Evolutionary conservation across 1,140 invertebrate genomes (phyloP), one percentile per base, ranked within the genome.

Genomic region (Scylla paramamosain): DNA sequence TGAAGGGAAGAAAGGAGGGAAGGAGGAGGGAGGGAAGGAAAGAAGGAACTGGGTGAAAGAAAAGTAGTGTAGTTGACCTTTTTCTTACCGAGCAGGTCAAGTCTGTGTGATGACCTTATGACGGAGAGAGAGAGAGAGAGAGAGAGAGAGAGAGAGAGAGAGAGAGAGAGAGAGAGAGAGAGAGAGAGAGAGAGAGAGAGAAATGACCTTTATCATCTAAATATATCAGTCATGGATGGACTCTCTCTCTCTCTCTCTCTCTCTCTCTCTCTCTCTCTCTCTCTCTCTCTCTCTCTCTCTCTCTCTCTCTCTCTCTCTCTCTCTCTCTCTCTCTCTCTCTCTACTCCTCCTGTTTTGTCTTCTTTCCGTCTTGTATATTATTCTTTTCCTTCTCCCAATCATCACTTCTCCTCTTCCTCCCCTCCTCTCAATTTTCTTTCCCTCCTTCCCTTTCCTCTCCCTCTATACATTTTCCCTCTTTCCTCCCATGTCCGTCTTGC

Each of bases 291-390:
- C 86, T 31, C 86, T 31, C 86, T 88, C 29, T 88, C 86, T 88
- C 86, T 88, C 29, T 31, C 29, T 88, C 45, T 31, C 29, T 88
- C 31, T 88, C 29, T 29, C 45, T 88, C 86, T 88, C 86, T 31
- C 29, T 31, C 86, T 88, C 86, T 88, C 86, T 88, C 86, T 88
- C 31, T 32, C 86, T 32, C 86, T 88, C 86, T 88, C 86, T 88
- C 86, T 88, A n/a, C 86, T 88, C n/a, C 0, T 29, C 10, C 29
- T 29, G 0, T 8, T 1, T 3, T 88, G 0, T 39, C 39, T 39
- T 6, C 6, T 39, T 39, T 39, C 6, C 39, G 6, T 2, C 6
- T 1, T 39, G 39, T 39, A 0, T 20, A 59, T 1, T 59, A 0
- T 20, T 59, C 52, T 20, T 0, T 8, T 3, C 10, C 52, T 20